Evolutionary conservation across 2,888 invertebrate species (phyloP).

Genomic region (Rhorus exstirpatorius): DNA sequence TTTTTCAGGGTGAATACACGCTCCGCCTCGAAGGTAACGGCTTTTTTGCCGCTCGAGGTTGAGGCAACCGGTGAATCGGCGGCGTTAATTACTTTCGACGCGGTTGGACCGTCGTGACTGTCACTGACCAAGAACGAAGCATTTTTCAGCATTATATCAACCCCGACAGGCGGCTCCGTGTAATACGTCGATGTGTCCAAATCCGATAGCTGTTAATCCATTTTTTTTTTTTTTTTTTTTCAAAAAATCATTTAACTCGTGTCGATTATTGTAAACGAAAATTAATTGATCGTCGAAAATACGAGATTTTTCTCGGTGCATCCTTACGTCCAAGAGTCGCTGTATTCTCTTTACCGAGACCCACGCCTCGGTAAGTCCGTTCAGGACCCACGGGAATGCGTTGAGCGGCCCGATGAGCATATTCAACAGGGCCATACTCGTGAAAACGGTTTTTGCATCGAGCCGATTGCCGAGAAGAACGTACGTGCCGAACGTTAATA

Average conservation of each 20-base stretch:
- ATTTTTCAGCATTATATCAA: conserved; percentile 79
- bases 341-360: conserved; percentile 96
- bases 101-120: conserved; percentile 46
- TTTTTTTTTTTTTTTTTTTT: no score
- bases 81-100: conserved; percentile 49
- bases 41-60: conserved; percentile 70
- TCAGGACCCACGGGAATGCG: conserved; percentile 99
- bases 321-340: conserved; percentile 91
- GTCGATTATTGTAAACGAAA: neutral
- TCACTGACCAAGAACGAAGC: conserved; percentile 75
- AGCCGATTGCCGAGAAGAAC: conserved; percentile 92
- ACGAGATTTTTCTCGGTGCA: no score
- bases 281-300: no score
- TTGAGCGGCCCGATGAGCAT: conserved; percentile 98
- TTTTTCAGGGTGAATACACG: conserved; percentile 83
- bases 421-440: conserved; percentile 96
- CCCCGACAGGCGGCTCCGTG: conserved; percentile 77
- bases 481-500: conserved; percentile 93
- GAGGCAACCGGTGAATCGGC: conserved; percentile 69
- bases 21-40: conserved; percentile 77
- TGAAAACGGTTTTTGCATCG: conserved; percentile 96
- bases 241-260: neutral
- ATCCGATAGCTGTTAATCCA: conserved; percentile 87
- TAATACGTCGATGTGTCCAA: conserved; percentile 90
- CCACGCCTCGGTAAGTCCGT: conserved; percentile 98